Conservation (phyloP, 2,113 vertebrate species). For the Pogonocichla stellata region DNA sequence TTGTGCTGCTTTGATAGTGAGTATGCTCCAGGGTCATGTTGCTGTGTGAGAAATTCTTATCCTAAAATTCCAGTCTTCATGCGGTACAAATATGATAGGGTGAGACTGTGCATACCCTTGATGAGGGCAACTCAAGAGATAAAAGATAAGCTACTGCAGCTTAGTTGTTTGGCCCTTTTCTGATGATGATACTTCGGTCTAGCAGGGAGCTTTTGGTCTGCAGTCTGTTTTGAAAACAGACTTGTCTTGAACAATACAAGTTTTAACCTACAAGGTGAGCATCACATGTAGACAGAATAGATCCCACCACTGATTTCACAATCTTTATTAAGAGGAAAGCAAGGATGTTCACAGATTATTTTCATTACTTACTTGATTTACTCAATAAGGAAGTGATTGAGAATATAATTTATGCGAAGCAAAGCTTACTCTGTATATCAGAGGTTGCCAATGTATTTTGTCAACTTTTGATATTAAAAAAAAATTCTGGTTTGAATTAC, state of each 20-base stretch:
- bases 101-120: background rate
- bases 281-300: background rate
- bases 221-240: background rate
- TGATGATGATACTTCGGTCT: background rate
- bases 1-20: background rate
- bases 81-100: background rate
- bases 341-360: background rate
- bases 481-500: background rate
- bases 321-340: background rate
- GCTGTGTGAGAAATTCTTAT: background rate
- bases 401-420: background rate
- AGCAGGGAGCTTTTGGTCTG: background rate
- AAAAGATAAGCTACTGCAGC: background rate
- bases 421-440: background rate
- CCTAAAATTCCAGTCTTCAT: background rate
- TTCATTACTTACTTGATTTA: background rate
- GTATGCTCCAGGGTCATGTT: background rate
- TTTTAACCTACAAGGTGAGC: background rate
- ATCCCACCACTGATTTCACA: background rate
- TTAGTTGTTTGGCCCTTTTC: background rate
- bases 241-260: background rate
- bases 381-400: background rate
- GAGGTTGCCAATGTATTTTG: background rate
- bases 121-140: background rate
- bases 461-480: background rate